A percentile compares a stretch with the other conserved stretches of the same genome.
Conservation (phyloP, 2,797 vertebrate species). For the Helarctos malayanus region DNA sequence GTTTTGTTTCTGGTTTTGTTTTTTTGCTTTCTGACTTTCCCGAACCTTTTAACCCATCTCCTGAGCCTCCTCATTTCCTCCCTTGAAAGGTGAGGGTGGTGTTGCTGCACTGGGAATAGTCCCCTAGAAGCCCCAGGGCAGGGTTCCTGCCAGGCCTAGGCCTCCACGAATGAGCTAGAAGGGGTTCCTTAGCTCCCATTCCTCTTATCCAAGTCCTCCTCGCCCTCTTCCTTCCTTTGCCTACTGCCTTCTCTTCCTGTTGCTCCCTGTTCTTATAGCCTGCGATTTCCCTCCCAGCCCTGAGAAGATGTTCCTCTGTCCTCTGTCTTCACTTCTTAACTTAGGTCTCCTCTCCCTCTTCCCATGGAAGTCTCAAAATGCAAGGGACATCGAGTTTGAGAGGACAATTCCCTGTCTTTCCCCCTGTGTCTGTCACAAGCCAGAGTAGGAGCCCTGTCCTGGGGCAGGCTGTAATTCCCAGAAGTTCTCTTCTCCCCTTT, state of each 20-base stretch:
- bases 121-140: neutral
- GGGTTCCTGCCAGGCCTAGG: neutral
- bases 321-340: neutral
- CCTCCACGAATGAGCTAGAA: too few relatives aligned
- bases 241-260: neutral
- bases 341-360: neutral
- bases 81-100: neutral
- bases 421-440: neutral
- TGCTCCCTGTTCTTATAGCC: neutral
- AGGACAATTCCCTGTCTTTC: neutral
- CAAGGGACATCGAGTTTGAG: neutral
- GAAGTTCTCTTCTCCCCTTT: neutral
- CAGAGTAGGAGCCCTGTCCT: neutral
- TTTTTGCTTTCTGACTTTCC: neutral
- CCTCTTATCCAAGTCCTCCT: neutral
- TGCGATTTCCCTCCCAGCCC: neutral
- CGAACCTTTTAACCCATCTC: neutral
- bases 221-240: too few relatives aligned
- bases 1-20: neutral
- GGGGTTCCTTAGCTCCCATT: neutral
- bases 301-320: neutral
- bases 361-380: neutral
- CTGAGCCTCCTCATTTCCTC: neutral
- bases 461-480: neutral
- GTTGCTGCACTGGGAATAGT: neutral